phyloP scores from a whole-genome alignment of 1,140 invertebrate genomes.

The Dreissena polymorpha region DNA sequence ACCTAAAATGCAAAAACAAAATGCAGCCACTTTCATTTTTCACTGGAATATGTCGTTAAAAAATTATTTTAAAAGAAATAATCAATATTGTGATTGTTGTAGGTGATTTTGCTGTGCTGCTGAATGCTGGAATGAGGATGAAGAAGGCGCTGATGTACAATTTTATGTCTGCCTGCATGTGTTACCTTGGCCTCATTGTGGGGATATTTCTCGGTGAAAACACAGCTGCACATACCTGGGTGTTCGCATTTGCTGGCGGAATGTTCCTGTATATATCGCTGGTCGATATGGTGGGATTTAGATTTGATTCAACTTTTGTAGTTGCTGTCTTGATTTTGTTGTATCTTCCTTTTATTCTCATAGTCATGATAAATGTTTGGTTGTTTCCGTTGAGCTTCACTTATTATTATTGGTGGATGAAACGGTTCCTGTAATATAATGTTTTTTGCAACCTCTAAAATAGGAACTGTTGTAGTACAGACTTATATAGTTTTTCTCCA shows the following conservation, averaged over 20 bases:
- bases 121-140: slow-evolving; percentile 86
- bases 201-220: slow-evolving; percentile 80
- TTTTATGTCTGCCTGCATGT: slow-evolving; percentile 86
- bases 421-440: too few species aligned
- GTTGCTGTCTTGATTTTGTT: too few species aligned
- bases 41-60: too few species aligned
- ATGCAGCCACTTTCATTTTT: too few species aligned
- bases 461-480: background rate
- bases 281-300: slow-evolving; percentile 83
- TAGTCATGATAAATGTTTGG: too few species aligned
- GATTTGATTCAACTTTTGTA: too few species aligned
- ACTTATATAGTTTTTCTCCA: background rate
- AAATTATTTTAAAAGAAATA: too few species aligned
- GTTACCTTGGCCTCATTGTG: slow-evolving; percentile 84
- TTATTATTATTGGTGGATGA: too few species aligned
- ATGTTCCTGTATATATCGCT: slow-evolving; percentile 86
- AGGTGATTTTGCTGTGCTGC: slow-evolving; percentile 87
- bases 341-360: too few species aligned
- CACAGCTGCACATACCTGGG: slow-evolving; percentile 79
- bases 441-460: too few species aligned
- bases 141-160: slow-evolving; percentile 85
- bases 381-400: too few species aligned
- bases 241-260: slow-evolving; percentile 84
- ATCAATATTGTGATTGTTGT: slow-evolving; percentile 3
- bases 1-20: too few species aligned